Evolutionary conservation across 2,797 vertebrate genomes (phyloP).

Genomic region (Lepidocolaptes lacrymiger): DNA sequence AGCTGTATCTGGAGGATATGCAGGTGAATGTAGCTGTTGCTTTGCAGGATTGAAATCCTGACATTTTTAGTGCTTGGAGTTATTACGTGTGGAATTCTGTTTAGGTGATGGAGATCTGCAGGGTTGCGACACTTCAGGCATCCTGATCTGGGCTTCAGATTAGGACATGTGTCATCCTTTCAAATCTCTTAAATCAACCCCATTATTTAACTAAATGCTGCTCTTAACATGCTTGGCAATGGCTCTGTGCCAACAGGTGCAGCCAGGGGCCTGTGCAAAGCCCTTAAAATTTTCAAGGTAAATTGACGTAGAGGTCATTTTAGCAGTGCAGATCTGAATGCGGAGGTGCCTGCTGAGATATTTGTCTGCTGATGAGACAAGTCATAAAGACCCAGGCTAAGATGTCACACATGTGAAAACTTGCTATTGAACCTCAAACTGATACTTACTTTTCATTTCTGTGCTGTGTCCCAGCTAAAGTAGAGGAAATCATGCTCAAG

Average conservation of each 20-base stretch:
- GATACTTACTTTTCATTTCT: not conserved
- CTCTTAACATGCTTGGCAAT: not conserved
- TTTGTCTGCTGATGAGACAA: not conserved
- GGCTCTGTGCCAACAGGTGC: not conserved
- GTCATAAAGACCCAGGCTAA: not conserved
- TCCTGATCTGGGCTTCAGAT: not conserved
- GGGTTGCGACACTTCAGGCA: not conserved
- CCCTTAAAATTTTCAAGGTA: not conserved
- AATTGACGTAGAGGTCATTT: not conserved
- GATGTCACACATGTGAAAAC: not conserved
- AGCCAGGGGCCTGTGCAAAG: not conserved
- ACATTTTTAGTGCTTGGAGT: not conserved
- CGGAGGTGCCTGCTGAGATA: not conserved
- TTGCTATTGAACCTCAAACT: not conserved
- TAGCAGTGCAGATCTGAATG: not conserved
- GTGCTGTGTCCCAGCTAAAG: not conserved
- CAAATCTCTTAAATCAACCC: not conserved
- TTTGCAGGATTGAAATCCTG: not conserved
- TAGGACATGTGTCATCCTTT: not conserved
- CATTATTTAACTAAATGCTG: not conserved
- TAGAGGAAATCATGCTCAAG: not conserved
- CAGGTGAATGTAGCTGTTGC: not conserved
- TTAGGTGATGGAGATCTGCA: not conserved
- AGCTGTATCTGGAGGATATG: not conserved
- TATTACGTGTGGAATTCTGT: not conserved